Conservation (phyloP, 2,113 vertebrate genomes). For the Ranitomeya imitator region DNA sequence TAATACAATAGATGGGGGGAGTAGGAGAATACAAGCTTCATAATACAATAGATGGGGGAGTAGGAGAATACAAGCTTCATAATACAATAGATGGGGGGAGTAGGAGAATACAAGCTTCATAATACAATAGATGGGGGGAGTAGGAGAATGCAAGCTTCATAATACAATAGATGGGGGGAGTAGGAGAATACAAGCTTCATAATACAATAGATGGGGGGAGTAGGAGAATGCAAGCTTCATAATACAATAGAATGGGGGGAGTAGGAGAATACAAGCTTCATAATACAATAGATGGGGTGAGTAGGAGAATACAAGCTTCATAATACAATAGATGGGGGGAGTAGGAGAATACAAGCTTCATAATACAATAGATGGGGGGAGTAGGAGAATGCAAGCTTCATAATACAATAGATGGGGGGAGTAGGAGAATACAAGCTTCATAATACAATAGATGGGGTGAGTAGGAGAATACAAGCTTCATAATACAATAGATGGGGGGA, state of each 20-base stretch:
- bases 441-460: slow-evolving; percentile 69
- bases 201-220: slow-evolving; percentile 70
- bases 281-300: slow-evolving; percentile 69
- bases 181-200: not conserved
- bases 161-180: slow-evolving; percentile 70
- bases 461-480: slow-evolving; percentile 29
- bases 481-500: slow-evolving; percentile 69
- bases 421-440: slow-evolving; percentile 29
- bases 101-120: not conserved
- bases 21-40: slow-evolving; percentile 29
- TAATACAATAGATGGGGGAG: slow-evolving; percentile 70
- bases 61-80: not conserved
- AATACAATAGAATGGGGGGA: slow-evolving; percentile 70
- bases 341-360: not conserved
- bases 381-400: slow-evolving; percentile 30
- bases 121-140: slow-evolving; percentile 70
- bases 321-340: too few species aligned
- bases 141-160: not conserved
- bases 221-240: not conserved
- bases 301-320: too few species aligned
- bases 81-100: slow-evolving; percentile 70
- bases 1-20: slow-evolving; percentile 69
- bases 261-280: slow-evolving; percentile 29
- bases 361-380: slow-evolving; percentile 68
- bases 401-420: slow-evolving; percentile 69